Evolutionary conservation across 2,888 invertebrate genomes (phyloP), one percentile per base, ranked within the genome.

Genomic region (Apeira syringaria): DNA sequence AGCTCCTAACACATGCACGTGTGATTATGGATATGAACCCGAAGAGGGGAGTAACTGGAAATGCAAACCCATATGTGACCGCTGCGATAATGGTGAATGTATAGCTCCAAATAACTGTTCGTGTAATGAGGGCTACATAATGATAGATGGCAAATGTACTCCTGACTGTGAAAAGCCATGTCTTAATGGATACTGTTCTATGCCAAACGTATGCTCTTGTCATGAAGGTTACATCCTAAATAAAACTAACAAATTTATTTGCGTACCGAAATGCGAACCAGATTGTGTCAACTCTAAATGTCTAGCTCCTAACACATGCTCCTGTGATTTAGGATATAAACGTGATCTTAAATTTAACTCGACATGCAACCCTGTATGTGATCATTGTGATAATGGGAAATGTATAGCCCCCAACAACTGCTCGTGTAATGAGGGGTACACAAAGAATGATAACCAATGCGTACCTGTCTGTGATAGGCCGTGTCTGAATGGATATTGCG

Each of bases 201-300:
- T 65, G 0, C 88, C 90, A 0, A 64, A 84, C 0, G 61, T 53
- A 3, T 73, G 75, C 31, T 40, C 46, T 2, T 74, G 74, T 17
- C 12, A 52, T 0, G 29, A 39, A 1, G 73, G 65, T 0, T 75
- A 60, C 30, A 9, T 4, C 1, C 48, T 6, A 2, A 38, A 35
- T 17, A 11, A 24, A 10, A 2, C 4, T 3, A 37, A 47, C 9
- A 29, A 10, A 18, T 37, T 26, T 10, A 5, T 6, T 7, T 53
- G 53, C 31, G 35, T 30, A 2, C 53, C 53, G 4, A 24, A 37
- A 6, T 53, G 53, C 24, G 10, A 32, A 1, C 39, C 45, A 0
- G 11, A 28, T 0, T 53, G 53, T 10, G 12, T 28, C 7, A 50
- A 50, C 11, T 42, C 42, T 7, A 37, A 18, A 22, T 62, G 64